These are phyloP conservation scores for Gambelia wislizenii DNA, from an alignment of 2,797 vertebrate genomes.

Conservation along the genomic window DNA sequence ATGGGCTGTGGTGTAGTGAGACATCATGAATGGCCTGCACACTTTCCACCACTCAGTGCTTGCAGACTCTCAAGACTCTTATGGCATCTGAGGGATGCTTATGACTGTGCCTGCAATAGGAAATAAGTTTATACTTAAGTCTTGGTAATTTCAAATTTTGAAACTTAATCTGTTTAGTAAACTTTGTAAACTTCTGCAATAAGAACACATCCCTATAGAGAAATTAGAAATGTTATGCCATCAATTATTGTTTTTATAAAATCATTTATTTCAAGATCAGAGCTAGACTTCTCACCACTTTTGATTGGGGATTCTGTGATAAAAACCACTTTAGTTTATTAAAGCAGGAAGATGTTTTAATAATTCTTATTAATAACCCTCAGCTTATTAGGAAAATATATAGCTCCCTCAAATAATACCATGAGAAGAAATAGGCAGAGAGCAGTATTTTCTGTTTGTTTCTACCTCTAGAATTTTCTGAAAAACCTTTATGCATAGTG, in stretches of 20 bases:
- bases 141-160: neutral
- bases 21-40: too few relatives aligned
- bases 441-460: neutral
- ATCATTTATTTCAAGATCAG: too few relatives aligned
- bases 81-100: neutral
- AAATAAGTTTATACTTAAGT: neutral
- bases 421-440: neutral
- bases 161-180: neutral
- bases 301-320: too few relatives aligned
- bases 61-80: too few relatives aligned
- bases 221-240: too few relatives aligned
- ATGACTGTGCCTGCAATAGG: neutral
- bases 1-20: too few relatives aligned
- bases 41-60: too few relatives aligned
- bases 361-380: neutral
- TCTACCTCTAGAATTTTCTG: neutral
- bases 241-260: too few relatives aligned
- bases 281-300: too few relatives aligned
- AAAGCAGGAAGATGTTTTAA: neutral
- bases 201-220: neutral
- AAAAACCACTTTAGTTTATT: neutral
- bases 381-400: neutral
- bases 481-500: neutral
- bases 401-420: neutral
- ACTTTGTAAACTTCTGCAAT: neutral